Percentiles rank a stretch among this genome's conserved stretches.
phyloP scores from a whole-genome alignment of 1,140 invertebrate genomes.

The Hypsibius dujardini region DNA sequence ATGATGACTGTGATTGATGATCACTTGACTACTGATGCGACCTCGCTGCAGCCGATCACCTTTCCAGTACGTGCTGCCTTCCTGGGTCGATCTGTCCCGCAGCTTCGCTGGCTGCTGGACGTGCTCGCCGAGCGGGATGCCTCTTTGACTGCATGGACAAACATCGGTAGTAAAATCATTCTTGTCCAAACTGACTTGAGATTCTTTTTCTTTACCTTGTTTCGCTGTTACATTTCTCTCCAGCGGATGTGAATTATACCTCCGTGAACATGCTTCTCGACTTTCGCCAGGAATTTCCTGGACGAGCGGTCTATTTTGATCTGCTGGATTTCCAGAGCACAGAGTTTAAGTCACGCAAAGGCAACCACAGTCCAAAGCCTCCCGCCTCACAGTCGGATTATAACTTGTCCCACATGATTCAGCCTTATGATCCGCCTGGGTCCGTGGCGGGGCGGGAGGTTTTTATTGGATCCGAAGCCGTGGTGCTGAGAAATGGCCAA shows the following conservation, averaged over 20 bases:
- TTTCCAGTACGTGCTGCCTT: conserved; percentile 4
- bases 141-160: not conserved
- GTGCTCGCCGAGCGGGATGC: not conserved
- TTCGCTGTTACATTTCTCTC: too few species aligned
- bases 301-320: not conserved
- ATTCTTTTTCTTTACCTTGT: too few species aligned
- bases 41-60: not conserved
- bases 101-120: not conserved
- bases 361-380: too few species aligned
- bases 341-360: not conserved
- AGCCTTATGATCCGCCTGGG: too few species aligned
- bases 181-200: too few species aligned
- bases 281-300: not conserved
- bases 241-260: not conserved
- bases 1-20: not conserved
- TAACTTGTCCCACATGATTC: too few species aligned
- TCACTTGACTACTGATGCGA: not conserved
- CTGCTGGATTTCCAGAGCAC: not conserved
- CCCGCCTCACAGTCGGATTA: too few species aligned
- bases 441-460: too few species aligned
- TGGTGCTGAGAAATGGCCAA: too few species aligned
- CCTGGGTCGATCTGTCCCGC: not conserved
- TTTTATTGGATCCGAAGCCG: too few species aligned
- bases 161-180: not conserved
- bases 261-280: not conserved